phyloP scores from a whole-genome alignment of 2,888 invertebrate genomes.

The Leptinotarsa tumamoca region DNA sequence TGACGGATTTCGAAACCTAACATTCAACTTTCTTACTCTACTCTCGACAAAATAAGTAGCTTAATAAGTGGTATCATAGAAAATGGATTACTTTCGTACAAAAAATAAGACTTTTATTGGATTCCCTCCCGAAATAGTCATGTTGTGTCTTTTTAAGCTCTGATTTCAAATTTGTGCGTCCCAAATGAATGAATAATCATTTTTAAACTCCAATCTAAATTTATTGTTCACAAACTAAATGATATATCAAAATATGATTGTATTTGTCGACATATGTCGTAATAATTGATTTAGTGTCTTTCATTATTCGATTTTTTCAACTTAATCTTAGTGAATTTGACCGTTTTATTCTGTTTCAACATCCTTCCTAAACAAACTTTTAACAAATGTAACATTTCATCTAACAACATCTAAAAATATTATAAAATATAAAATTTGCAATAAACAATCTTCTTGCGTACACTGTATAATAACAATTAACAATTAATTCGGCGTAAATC shows the following conservation, averaged over 20 bases:
- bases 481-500: constrained; percentile 50
- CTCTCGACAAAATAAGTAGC: neutral
- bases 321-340: constrained; percentile 55
- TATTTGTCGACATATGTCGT: constrained; percentile 34
- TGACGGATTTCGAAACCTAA: constrained; percentile 38
- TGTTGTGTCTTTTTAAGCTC: constrained; percentile 12
- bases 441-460: constrained; percentile 37
- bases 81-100: constrained; percentile 26
- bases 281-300: constrained; percentile 40
- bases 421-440: constrained; percentile 52
- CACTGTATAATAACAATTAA: constrained; percentile 45
- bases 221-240: constrained; percentile 6
- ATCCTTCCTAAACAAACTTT: constrained; percentile 47
- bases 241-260: constrained; percentile 45
- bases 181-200: too few species aligned
- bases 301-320: constrained; percentile 44
- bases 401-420: constrained; percentile 53
- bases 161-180: constrained; percentile 23
- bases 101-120: constrained; percentile 16
- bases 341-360: constrained; percentile 49
- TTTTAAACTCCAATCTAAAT: neutral
- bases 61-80: constrained; percentile 9
- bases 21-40: neutral
- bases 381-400: constrained; percentile 52
- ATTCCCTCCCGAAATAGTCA: neutral